Percentiles rank a stretch among this genome's conserved stretches.
phyloP scores from a whole-genome alignment of 35 echinoderm and acorn worm species.

The Holothuria glaberrima region DNA sequence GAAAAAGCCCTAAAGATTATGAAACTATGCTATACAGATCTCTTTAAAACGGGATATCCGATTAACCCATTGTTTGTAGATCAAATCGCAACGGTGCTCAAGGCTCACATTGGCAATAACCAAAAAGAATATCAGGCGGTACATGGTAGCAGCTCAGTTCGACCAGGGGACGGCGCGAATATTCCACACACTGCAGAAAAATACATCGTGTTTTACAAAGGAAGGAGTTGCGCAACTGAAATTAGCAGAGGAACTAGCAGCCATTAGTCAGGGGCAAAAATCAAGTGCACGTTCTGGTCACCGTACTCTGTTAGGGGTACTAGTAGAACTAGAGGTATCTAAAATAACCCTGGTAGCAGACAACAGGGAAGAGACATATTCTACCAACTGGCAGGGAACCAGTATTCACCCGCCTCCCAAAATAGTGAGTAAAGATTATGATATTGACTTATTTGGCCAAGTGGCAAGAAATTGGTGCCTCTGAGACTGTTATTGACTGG shows the following conservation, averaged over 20 bases:
- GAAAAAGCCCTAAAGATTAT: constrained; percentile 13
- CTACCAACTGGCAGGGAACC: too few species aligned
- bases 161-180: constrained; percentile 34
- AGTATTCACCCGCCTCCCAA: neutral
- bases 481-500: constrained; percentile 47
- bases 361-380: constrained; percentile 40
- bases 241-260: constrained; percentile 36
- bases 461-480: constrained; percentile 36
- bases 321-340: neutral
- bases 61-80: constrained; percentile 3
- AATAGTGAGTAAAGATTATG: neutral
- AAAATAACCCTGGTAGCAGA: neutral
- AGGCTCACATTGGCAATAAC: constrained; percentile 34
- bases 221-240: constrained; percentile 26
- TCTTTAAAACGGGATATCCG: neutral
- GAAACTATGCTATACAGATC: constrained; percentile 31
- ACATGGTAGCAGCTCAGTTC: constrained; percentile 49
- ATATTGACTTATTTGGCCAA: too few species aligned
- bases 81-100: too few species aligned
- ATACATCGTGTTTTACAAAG: constrained; percentile 17
- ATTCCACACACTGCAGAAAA: too few species aligned
- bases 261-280: too few species aligned
- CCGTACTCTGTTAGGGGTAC: neutral
- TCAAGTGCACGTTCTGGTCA: neutral
- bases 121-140: constrained; percentile 51